phyloP scores from a whole-genome alignment of 2,797 vertebrate species.

The Phylloscopus collybita region DNA sequence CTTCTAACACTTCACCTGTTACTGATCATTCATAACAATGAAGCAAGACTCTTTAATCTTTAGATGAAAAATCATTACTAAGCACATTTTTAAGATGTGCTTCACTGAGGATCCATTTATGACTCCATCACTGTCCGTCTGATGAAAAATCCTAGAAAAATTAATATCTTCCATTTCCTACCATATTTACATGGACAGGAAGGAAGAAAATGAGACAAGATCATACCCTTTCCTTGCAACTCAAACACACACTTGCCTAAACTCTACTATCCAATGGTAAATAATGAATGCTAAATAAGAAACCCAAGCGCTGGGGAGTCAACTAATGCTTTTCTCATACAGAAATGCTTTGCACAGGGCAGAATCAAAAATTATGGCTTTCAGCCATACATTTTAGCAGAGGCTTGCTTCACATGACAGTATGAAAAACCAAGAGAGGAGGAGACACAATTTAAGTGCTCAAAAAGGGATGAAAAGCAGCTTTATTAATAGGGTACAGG shows the following conservation, averaged over 20 bases:
- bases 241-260: background rate
- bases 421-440: background rate
- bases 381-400: background rate
- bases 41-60: background rate
- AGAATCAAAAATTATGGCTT: background rate
- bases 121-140: background rate
- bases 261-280: background rate
- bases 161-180: background rate
- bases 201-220: background rate
- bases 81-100: background rate
- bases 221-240: background rate
- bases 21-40: background rate
- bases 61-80: background rate
- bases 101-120: background rate
- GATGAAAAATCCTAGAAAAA: background rate
- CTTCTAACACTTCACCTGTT: background rate
- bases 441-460: background rate
- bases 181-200: background rate
- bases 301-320: background rate
- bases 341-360: background rate
- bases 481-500: background rate
- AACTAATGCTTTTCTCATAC: background rate
- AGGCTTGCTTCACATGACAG: background rate
- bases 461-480: background rate
- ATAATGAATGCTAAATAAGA: background rate